phyloP scores from a whole-genome alignment of 1,140 invertebrate genomes.

The Fopius arisanus region DNA sequence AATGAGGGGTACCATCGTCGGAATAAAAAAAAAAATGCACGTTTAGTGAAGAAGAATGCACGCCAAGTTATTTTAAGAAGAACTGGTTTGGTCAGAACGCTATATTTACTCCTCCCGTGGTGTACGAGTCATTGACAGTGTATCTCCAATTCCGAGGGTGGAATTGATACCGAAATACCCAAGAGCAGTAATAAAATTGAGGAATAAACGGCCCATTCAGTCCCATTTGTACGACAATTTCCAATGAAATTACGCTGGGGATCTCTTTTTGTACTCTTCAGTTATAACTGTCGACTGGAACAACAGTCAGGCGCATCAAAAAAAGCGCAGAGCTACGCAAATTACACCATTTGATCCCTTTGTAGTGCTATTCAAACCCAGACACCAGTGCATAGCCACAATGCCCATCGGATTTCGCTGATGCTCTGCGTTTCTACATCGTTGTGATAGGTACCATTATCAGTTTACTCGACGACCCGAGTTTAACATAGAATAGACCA shows the following conservation, averaged over 20 bases:
- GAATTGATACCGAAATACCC: conserved; percentile 7
- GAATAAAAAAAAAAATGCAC: conserved; percentile 37
- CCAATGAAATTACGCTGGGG: too few species aligned
- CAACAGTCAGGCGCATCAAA: background rate
- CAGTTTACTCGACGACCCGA: background rate
- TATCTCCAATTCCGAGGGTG: conserved; percentile 14
- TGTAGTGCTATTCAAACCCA: background rate
- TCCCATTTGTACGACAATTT: too few species aligned
- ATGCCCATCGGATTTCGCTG: background rate
- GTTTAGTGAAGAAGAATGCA: conserved; percentile 49
- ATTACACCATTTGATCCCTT: conserved; percentile 9
- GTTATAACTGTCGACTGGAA: background rate
- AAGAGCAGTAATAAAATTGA: background rate
- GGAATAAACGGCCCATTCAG: background rate
- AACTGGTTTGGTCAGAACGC: conserved; percentile 54
- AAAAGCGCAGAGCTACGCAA: background rate
- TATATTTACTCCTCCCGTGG: conserved; percentile 55
- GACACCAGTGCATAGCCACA: background rate
- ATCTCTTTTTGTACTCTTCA: background rate
- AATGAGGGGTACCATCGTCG: background rate
- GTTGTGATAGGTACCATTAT: background rate
- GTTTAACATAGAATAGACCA: background rate
- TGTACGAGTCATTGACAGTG: conserved; percentile 47
- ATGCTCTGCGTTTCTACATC: background rate
- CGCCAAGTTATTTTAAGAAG: conserved; percentile 56